These are phyloP conservation scores for Pituophis catenifer DNA, from an alignment of 2,113 vertebrate genomes.

Conservation along the genomic window DNA sequence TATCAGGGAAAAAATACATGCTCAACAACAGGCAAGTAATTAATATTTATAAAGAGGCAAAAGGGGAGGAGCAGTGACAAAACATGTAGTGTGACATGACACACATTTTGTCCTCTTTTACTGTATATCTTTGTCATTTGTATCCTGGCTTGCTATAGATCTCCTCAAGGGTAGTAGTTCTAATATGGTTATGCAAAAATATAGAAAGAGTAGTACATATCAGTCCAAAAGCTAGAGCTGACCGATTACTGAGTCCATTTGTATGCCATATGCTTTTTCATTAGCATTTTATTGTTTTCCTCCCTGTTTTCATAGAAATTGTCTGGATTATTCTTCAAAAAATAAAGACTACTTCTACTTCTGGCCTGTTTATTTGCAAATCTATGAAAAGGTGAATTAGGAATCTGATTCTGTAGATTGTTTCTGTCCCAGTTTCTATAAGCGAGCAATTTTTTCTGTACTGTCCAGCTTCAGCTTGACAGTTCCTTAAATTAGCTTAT, in stretches of 20 bases:
- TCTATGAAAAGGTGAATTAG: not conserved
- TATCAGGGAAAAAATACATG: not conserved
- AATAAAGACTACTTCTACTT: not conserved
- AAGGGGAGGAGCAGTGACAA: not conserved
- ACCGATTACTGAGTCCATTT: not conserved
- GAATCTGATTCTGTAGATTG: slow-evolving; percentile 3
- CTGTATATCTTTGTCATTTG: not conserved
- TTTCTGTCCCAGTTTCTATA: not conserved
- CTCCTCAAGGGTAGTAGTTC: not conserved
- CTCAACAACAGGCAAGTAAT: not conserved
- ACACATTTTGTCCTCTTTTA: not conserved
- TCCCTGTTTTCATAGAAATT: slow-evolving; percentile 12
- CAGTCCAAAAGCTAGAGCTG: slow-evolving; percentile 9
- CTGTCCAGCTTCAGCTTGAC: not conserved
- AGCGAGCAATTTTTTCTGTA: not conserved
- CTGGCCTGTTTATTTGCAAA: slow-evolving; percentile 10
- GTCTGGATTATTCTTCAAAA: slow-evolving; percentile 26
- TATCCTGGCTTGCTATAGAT: not conserved
- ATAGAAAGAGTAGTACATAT: not conserved
- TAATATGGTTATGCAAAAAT: not conserved
- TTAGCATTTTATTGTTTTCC: not conserved
- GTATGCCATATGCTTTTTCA: not conserved
- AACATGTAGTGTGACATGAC: not conserved
- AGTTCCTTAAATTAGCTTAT: not conserved
- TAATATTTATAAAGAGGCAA: not conserved